A percentile compares a stretch with the other conserved stretches of the same genome.
Conservation (phyloP, 2,888 invertebrate species). For the Caenorhabditis sp. region DNA sequence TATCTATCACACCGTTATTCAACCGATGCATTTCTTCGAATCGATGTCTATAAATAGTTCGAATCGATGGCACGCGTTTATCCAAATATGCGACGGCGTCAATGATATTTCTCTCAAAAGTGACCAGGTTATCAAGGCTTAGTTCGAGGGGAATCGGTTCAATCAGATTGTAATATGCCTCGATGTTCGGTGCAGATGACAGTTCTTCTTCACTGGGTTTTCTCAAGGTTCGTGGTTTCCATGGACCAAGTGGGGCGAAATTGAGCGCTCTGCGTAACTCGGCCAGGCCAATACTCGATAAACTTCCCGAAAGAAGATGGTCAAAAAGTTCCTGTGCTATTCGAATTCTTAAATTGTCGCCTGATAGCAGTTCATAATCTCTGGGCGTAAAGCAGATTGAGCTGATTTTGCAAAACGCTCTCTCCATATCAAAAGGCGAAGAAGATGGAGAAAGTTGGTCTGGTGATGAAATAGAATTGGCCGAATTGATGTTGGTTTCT, state of each 20-base stretch:
- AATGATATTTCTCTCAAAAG: too few relatives aligned
- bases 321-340: neutral
- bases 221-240: constrained; percentile 4
- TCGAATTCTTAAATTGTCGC: neutral
- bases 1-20: constrained; percentile 4
- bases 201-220: constrained; percentile 14
- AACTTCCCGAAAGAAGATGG: neutral
- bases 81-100: neutral
- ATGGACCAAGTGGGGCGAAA: constrained; percentile 4
- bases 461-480: too few relatives aligned
- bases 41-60: constrained; percentile 6
- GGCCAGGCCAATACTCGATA: constrained; percentile 5
- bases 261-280: constrained; percentile 7
- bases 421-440: neutral
- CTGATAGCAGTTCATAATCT: constrained; percentile 13
- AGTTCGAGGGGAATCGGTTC: neutral
- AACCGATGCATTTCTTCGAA: constrained; percentile 10
- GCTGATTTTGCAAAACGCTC: constrained; percentile 10
- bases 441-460: neutral
- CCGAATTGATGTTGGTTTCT: neutral
- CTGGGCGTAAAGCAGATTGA: constrained; percentile 10
- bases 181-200: constrained; percentile 6
- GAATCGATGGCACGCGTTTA: too few relatives aligned
- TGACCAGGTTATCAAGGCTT: constrained; percentile 19
- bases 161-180: constrained; percentile 17